A percentile compares a stretch with the other conserved stretches of the same genome.
phyloP scores from a whole-genome alignment of 2,797 vertebrate species.

The Fistularia commersonii region DNA sequence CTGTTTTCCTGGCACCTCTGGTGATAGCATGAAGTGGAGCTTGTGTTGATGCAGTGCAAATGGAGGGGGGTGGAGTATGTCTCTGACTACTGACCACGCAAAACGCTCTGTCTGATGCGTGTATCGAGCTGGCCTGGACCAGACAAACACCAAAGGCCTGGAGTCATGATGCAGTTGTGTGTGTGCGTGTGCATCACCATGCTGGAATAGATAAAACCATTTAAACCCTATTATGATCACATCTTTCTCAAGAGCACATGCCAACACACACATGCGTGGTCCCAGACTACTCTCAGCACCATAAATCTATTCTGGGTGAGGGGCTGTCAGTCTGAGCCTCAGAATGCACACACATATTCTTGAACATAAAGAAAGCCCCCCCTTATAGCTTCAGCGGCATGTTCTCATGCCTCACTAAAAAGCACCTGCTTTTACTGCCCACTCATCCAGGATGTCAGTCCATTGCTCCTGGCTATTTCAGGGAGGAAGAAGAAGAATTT shows the following conservation, averaged over 20 bases:
- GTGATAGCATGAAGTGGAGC: no score
- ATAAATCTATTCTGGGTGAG: constrained; percentile 44
- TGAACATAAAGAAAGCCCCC: constrained; percentile 22
- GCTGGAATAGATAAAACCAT: no score
- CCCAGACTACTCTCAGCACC: not conserved
- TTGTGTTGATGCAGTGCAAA: no score
- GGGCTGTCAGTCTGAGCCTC: constrained; percentile 26
- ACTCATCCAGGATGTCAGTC: constrained; percentile 38
- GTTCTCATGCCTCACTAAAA: constrained; percentile 46
- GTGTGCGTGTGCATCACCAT: no score
- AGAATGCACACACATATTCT: constrained; percentile 25
- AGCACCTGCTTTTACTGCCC: constrained; percentile 55
- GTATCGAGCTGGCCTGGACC: no score
- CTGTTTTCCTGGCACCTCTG: no score
- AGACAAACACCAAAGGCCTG: no score
- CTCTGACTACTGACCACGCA: no score
- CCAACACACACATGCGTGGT: not conserved
- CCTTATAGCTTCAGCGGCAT: constrained; percentile 26
- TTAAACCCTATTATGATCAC: no score
- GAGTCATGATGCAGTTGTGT: no score
- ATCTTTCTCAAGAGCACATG: not conserved
- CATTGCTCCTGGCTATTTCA: constrained; percentile 47
- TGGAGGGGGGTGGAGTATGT: no score
- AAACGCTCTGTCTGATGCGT: no score
- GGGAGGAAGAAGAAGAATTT: constrained; percentile 40